phyloP scores from a whole-genome alignment of 2,797 vertebrate genomes.

The Acipenser oxyrinchus region DNA sequence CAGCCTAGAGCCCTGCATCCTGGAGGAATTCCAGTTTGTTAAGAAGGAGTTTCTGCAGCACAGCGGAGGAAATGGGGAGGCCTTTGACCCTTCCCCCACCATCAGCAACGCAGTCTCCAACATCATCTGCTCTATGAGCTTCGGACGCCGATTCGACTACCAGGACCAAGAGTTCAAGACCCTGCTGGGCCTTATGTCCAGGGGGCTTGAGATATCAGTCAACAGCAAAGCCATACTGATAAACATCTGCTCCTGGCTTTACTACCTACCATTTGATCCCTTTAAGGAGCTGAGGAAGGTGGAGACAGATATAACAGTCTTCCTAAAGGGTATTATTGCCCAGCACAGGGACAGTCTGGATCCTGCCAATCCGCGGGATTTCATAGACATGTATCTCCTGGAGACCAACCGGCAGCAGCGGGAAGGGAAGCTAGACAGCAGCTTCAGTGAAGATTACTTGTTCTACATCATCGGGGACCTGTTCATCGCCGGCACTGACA shows the following conservation, averaged over 20 bases:
- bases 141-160: slow-evolving; percentile 78
- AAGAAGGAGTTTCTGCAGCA: slow-evolving; percentile 71
- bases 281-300: slow-evolving; percentile 76
- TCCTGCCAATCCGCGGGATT: slow-evolving; percentile 71
- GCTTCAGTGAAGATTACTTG: slow-evolving; percentile 85
- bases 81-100: slow-evolving; percentile 62
- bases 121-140: slow-evolving; percentile 82
- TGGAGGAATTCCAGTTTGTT: slow-evolving; percentile 67
- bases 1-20: slow-evolving; percentile 82
- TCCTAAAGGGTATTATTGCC: slow-evolving; percentile 79
- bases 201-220: slow-evolving; percentile 71
- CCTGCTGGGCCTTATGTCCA: slow-evolving; percentile 74
- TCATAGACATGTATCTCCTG: slow-evolving; percentile 88
- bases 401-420: slow-evolving; percentile 50
- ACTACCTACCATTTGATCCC: slow-evolving; percentile 79
- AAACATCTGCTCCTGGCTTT: slow-evolving; percentile 78
- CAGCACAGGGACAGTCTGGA: slow-evolving; percentile 72
- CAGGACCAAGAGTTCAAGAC: slow-evolving; percentile 70
- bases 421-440: slow-evolving; percentile 48
- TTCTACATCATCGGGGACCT: slow-evolving; percentile 91
- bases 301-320: slow-evolving; percentile 71
- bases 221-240: slow-evolving; percentile 72
- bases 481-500: slow-evolving; percentile 92
- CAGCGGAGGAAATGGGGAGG: slow-evolving; percentile 29
- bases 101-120: slow-evolving; percentile 81